Conservation (phyloP, 2,113 vertebrate species). For the Prinia subflava region DNA sequence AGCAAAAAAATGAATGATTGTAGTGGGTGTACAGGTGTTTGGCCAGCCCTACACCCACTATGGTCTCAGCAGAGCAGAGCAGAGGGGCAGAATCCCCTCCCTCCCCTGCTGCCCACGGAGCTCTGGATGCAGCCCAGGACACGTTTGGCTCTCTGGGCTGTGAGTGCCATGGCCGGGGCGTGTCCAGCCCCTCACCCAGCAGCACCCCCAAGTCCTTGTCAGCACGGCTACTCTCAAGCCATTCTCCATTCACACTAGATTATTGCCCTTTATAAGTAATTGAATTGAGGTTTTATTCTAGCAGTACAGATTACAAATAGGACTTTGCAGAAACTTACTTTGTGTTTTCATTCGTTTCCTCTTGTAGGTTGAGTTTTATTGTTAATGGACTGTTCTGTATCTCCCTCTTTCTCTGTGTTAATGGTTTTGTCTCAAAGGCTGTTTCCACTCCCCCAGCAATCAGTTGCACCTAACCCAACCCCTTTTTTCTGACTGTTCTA, state of each 20-base stretch:
- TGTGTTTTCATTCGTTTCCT: background rate
- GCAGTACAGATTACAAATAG: background rate
- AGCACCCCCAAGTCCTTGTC: background rate
- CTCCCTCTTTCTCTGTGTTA: too few relatives aligned
- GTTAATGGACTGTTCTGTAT: too few relatives aligned
- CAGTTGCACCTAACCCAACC: too few relatives aligned
- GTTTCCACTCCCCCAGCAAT: too few relatives aligned
- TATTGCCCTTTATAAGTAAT: background rate
- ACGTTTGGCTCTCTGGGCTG: background rate
- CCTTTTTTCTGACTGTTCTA: too few relatives aligned
- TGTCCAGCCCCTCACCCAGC: background rate
- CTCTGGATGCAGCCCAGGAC: background rate
- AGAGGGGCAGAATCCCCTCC: background rate
- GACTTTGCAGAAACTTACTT: background rate
- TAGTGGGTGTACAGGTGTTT: background rate
- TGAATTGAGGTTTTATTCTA: background rate
- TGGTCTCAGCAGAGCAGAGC: too few relatives aligned
- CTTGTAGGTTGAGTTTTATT: too few relatives aligned
- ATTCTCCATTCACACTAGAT: rapidly evolving
- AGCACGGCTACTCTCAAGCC: rapidly evolving
- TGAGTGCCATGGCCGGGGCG: rapidly evolving
- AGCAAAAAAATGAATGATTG: background rate
- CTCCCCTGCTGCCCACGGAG: background rate
- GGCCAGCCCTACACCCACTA: background rate
- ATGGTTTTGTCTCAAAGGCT: too few relatives aligned